Base-by-base conservation (phyloP, 2,888 invertebrate genomes). In the Halictus ligatus region DNA sequence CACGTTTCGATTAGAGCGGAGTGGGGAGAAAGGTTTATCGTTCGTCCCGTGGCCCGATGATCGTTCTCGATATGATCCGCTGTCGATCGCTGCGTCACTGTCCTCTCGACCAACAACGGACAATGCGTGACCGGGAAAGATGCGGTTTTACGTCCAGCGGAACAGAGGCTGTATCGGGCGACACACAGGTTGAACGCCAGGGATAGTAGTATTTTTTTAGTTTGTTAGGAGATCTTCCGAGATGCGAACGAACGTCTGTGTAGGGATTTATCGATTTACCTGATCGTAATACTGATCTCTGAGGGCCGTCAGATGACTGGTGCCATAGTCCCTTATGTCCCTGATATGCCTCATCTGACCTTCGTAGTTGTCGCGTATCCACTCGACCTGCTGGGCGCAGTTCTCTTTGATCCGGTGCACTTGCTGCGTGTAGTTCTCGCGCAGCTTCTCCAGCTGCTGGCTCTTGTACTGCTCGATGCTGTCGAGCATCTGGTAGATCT, bases 281-380 rank as follows among this genome's bases (percentile, higher is more conserved):
- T 99, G 99, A 95, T 99, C 98, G 93, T 97, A 97, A 95, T 99
- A 99, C 95, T 99, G 98, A 95, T 98, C 99, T 94, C 97, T 96
- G 92, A 99, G 96, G 3, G 98, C 96, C 82, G 98, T 97, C 89
- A 99, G 96, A 94, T 99, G 98, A 94, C 97, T 98, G 78, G 98
- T 98, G 84, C 99, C 99, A 94, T 98, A 99, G 94, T 99, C 99
- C 88, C 98, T 96, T 92, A 99, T 98, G 94, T 98, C 98, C 92
- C 97, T 97, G 78, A 98, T 96, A 94, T 98, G 98, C 92, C 97
- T 98, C 75, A 98, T 97, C 95, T 99, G 99, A 60, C 97, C 96
- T 92, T 98, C 97, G 95, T 99, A 99, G 94, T 98, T 99, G 94
- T 97, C 98, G 93, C 98, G 97, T 90, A 99, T 98, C 97, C 98